Percentiles rank a stretch among this genome's conserved stretches.
Conservation (phyloP, 2,797 vertebrate genomes). For the Merluccius polli region DNA sequence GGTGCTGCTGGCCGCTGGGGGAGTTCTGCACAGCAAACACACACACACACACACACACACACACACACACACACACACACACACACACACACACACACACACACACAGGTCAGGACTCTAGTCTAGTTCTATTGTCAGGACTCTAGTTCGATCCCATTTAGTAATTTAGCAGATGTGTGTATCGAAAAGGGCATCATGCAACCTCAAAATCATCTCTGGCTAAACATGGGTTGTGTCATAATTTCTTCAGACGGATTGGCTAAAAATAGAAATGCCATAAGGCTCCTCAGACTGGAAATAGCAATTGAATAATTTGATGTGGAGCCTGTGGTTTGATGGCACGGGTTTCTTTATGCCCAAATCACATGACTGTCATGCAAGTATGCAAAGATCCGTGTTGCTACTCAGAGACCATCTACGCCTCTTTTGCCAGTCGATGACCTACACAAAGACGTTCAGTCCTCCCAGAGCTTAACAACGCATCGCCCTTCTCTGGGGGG, state of each 20-base stretch:
- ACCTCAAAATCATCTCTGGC: neutral
- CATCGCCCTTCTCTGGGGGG: too few species aligned
- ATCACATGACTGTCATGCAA: neutral
- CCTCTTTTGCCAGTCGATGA: too few species aligned
- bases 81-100: too few species aligned
- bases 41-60: too few species aligned
- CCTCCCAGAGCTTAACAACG: too few species aligned
- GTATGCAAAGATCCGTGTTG: too few species aligned
- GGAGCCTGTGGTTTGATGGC: neutral
- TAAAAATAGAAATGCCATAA: neutral
- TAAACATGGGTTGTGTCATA: neutral
- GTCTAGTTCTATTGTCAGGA: too few species aligned
- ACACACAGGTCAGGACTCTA: too few species aligned
- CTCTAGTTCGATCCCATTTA: too few species aligned
- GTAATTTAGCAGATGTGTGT: neutral
- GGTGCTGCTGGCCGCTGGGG: constrained; percentile 75
- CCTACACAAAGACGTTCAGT: too few species aligned
- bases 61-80: too few species aligned
- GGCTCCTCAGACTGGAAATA: neutral
- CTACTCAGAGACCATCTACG: too few species aligned
- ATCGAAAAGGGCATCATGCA: neutral
- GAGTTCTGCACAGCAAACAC: constrained; percentile 63
- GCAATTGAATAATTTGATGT: neutral
- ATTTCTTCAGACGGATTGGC: neutral
- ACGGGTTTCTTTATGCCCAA: neutral